Evolutionary conservation across 2,797 vertebrate genomes (phyloP).

Genomic region (Thamnophis elegans): DNA sequence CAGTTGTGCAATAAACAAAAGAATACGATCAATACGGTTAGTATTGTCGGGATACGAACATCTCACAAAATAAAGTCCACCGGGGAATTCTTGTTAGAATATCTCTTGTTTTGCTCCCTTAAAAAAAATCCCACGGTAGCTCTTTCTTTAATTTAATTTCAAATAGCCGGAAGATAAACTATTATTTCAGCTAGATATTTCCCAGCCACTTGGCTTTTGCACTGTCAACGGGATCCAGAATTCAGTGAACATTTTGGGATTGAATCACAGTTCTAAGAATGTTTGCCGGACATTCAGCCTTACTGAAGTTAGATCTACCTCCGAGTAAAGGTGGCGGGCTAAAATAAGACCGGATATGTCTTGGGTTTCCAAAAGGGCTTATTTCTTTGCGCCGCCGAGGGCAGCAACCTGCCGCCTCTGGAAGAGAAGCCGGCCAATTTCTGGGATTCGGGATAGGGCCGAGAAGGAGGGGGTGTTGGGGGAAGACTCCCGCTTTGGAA

Average conservation of each 20-base stretch:
- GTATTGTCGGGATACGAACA: not conserved
- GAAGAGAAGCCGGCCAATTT: not conserved
- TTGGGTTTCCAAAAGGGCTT: not conserved
- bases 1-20: not conserved
- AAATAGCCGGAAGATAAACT: not conserved
- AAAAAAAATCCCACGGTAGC: not conserved
- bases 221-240: not conserved
- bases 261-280: too few relatives aligned
- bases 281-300: too few relatives aligned
- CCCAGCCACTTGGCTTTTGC: constrained; percentile 3
- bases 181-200: not conserved
- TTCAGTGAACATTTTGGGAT: not conserved
- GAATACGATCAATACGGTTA: not conserved
- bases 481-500: not conserved
- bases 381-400: not conserved
- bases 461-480: not conserved
- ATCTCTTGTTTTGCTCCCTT: not conserved
- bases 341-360: not conserved
- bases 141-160: not conserved
- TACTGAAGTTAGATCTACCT: not conserved
- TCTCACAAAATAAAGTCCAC: not conserved
- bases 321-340: not conserved
- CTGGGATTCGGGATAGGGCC: not conserved
- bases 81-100: not conserved
- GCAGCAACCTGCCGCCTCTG: not conserved